Percentiles rank a stretch among this genome's conserved stretches.
Evolutionary conservation across 2,888 invertebrate genomes (phyloP).

Genomic region (Conops quadrifasciatus): DNA sequence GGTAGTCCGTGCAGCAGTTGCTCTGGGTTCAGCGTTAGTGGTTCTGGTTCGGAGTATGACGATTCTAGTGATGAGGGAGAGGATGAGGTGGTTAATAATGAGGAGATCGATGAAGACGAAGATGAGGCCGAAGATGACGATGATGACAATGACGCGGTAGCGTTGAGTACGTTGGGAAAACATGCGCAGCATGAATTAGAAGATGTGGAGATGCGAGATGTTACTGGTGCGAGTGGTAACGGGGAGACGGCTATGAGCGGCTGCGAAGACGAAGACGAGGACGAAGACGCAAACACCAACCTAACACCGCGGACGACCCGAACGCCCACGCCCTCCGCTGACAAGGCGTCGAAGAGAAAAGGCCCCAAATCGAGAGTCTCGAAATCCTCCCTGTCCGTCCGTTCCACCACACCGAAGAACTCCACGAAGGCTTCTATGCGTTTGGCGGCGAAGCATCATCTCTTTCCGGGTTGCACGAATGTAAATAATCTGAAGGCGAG

Average conservation of each 20-base stretch:
- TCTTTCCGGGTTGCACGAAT: conserved; percentile 37
- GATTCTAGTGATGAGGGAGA: conserved; percentile 63
- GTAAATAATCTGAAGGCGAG: conserved; percentile 45
- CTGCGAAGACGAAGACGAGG: conserved; percentile 41
- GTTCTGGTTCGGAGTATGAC: conserved; percentile 62
- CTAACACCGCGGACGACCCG: conserved; percentile 47
- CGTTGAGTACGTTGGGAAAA: conserved; percentile 34
- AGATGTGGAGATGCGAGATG: conserved; percentile 29
- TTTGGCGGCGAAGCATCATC: conserved; percentile 15
- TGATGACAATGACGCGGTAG: conserved; percentile 20
- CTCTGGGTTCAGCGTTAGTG: conserved; percentile 62
- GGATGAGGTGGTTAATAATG: conserved; percentile 60
- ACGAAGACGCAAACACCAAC: conserved; percentile 39
- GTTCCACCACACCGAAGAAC: conserved; percentile 16
- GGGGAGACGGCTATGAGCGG: conserved; percentile 43
- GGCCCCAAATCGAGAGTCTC: conserved; percentile 43
- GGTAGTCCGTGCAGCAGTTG: conserved; percentile 65
- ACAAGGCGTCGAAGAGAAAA: conserved; percentile 3
- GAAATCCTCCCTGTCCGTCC: neutral
- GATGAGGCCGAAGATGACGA: conserved; percentile 52
- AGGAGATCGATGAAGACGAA: conserved; percentile 60
- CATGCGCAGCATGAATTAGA: conserved; percentile 15
- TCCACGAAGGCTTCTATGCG: conserved; percentile 22
- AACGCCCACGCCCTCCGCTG: conserved; percentile 50
- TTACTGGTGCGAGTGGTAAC: conserved; percentile 29